A percentile compares a stretch with the other conserved stretches of the same genome.
Conservation (phyloP, 2,113 vertebrate species). For the Pelecanoides urinatrix region DNA sequence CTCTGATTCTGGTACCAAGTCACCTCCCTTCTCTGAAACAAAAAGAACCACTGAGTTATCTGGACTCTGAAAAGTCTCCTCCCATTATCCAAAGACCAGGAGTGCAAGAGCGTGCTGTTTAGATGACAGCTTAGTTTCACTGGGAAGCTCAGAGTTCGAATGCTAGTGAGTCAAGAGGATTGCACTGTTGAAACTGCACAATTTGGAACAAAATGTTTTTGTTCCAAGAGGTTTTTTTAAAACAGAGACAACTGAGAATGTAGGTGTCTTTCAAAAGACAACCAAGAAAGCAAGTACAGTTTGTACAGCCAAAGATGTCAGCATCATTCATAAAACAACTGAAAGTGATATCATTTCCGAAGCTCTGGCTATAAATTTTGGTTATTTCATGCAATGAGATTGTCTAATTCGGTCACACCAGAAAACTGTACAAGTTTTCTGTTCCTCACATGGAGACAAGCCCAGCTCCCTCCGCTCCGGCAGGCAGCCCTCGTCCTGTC, state of each 20-base stretch:
- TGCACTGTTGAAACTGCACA: background rate
- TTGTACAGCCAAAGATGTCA: background rate
- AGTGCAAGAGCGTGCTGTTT: background rate
- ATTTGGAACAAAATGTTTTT: background rate
- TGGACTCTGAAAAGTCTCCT: background rate
- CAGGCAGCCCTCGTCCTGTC: background rate
- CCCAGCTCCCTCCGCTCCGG: background rate
- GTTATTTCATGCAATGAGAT: background rate
- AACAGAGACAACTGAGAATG: background rate
- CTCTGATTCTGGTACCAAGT: background rate
- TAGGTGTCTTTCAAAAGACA: background rate
- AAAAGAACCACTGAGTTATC: background rate
- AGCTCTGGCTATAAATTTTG: background rate
- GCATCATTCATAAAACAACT: background rate
- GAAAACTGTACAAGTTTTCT: background rate
- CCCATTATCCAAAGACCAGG: background rate
- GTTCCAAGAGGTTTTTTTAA: background rate
- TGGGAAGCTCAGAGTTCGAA: background rate
- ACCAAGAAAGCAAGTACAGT: background rate
- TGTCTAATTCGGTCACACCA: background rate
- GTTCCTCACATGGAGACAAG: accelerated
- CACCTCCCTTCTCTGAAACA: background rate
- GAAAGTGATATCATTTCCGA: background rate
- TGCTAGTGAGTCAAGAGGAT: background rate
- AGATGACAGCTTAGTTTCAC: background rate